Conservation (phyloP, 2,888 invertebrate species). For the Rhodophaea formosa region DNA sequence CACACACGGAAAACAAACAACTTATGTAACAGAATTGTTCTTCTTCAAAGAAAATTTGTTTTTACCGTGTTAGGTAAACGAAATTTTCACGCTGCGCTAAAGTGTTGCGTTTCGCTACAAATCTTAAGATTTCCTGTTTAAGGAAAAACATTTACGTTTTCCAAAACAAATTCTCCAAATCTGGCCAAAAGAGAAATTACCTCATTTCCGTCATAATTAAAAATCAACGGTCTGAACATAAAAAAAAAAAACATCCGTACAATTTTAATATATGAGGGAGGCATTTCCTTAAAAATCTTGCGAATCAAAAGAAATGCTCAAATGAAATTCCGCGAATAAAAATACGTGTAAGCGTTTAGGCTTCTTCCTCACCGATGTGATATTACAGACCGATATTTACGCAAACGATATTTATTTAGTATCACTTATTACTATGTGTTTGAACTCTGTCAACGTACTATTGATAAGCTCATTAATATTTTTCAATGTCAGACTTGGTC, state of each 20-base stretch:
- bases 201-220: background rate
- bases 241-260: constrained; percentile 3
- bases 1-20: too few relatives aligned
- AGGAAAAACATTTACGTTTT: background rate
- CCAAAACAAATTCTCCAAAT: background rate
- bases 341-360: constrained; percentile 16
- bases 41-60: too few relatives aligned
- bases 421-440: too few relatives aligned
- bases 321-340: constrained; percentile 23
- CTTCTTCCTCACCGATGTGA: too few relatives aligned
- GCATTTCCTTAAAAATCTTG: background rate
- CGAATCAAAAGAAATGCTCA: constrained; percentile 23
- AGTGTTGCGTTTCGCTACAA: background rate
- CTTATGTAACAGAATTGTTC: too few relatives aligned
- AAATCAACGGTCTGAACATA: background rate
- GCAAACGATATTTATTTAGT: too few relatives aligned
- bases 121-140: background rate
- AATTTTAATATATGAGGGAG: constrained; percentile 9
- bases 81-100: too few relatives aligned
- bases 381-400: too few relatives aligned
- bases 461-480: too few relatives aligned
- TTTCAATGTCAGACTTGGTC: too few relatives aligned
- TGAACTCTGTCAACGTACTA: too few relatives aligned
- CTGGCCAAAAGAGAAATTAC: background rate
- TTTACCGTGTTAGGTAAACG: too few relatives aligned